Base-by-base conservation (phyloP, 2,113 vertebrate genomes). In the Crotophaga sulcirostris region DNA sequence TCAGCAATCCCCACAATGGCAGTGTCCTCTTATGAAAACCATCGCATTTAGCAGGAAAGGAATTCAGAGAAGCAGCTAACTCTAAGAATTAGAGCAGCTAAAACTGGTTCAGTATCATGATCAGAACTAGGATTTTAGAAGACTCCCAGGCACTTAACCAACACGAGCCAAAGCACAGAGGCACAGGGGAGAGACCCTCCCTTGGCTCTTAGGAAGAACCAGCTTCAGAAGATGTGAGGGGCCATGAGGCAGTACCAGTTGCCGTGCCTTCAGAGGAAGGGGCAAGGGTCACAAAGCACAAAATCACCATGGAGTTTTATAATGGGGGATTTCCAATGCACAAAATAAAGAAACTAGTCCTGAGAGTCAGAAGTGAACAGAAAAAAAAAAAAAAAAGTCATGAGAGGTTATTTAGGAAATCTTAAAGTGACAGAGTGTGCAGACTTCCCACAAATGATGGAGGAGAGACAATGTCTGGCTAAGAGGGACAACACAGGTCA, bases 291-390 rank as follows among this genome's bases (percentile, higher is more conserved):
- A 80, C 31, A 88, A 52, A 89, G 76, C 47, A 94, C 56, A 82
- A 62, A 52, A 2, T 2, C 38, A 63, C 45, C 75, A 74, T 49
- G 64, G 40, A 75, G 42, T 52, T 86, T 92, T 84, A 44, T 56
- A 79, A 78, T 0, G 3, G 84, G 85, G 77, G 64, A 95, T 94
- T 91, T 94, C 91, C 90, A 84, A 56, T n/a, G 72, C 44, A 64
- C n/a, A 93, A 78, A 89, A 88, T 64, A 94, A 73, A 91, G 87
- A 96, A 96, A 95, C 83, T 42, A 56, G 54, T 86, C 83, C 69
- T 13, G 52, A 93, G 80, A 92, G 69, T 94, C 66, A 96, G 69
- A 94, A 93, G 67, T 44, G 42, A 67, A 79, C 66, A 88, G 17
- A 24, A 34, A 79, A 64, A 76, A 59, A 49, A 59, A 44, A 74